phyloP scores from a whole-genome alignment of 2,888 invertebrate genomes.

The Synergus umbraculus region DNA sequence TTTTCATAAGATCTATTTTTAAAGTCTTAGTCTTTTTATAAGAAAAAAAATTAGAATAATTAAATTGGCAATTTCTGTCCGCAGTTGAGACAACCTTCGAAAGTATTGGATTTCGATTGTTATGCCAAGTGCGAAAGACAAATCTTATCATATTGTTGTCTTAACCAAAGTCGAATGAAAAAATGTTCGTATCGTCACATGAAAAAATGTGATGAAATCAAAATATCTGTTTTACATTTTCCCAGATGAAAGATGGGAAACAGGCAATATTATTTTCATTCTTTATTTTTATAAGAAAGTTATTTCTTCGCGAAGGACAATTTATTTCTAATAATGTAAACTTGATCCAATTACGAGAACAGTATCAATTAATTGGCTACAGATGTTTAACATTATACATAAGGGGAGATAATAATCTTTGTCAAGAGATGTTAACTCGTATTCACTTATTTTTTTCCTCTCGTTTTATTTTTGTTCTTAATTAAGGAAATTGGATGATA shows the following conservation, averaged over 20 bases:
- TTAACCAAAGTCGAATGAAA: neutral
- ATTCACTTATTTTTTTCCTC: neutral
- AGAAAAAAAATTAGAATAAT: neutral
- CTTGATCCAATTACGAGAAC: neutral
- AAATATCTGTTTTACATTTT: slow-evolving; percentile 12
- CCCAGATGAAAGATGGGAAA: neutral
- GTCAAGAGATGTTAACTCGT: neutral
- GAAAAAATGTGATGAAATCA: slow-evolving; percentile 23
- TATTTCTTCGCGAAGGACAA: neutral
- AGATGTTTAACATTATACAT: neutral
- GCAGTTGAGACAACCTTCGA: neutral
- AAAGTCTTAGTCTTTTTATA: neutral
- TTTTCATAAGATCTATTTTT: neutral
- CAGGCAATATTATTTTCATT: neutral
- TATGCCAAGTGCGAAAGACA: slow-evolving; percentile 6
- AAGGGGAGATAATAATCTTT: neutral
- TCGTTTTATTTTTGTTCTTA: neutral
- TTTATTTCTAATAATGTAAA: neutral
- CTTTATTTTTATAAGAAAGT: neutral
- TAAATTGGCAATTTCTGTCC: neutral
- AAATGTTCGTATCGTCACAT: neutral
- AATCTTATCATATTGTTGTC: slow-evolving; percentile 15
- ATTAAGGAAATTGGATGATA: neutral
- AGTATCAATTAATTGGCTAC: neutral
- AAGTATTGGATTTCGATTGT: slow-evolving; percentile 24